phyloP scores from a whole-genome alignment of 2,113 vertebrate species.

The Callipepla squamata region DNA sequence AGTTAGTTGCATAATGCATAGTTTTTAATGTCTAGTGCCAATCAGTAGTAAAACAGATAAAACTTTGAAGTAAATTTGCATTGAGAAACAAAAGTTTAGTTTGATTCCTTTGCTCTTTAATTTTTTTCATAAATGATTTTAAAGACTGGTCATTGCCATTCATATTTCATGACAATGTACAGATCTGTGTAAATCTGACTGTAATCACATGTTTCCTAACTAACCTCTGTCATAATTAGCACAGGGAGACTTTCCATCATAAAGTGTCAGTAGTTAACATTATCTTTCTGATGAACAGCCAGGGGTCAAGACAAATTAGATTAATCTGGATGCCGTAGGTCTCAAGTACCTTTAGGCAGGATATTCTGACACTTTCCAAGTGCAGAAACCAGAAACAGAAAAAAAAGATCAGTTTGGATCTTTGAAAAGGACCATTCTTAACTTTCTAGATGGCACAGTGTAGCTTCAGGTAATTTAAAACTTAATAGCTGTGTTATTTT shows the following conservation, averaged over 20 bases:
- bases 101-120: not conserved
- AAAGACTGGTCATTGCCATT: not conserved
- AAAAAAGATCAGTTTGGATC: not conserved
- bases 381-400: not conserved
- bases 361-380: not conserved
- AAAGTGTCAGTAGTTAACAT: not conserved
- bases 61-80: not conserved
- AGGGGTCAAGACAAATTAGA: not conserved
- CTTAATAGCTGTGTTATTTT: rapidly evolving
- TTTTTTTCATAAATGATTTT: not conserved
- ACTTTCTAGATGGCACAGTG: not conserved
- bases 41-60: not conserved
- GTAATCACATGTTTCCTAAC: not conserved
- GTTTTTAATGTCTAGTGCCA: not conserved
- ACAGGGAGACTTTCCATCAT: not conserved
- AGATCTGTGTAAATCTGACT: not conserved
- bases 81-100: not conserved
- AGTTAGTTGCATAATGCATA: not conserved
- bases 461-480: not conserved
- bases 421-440: not conserved
- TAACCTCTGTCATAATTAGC: not conserved
- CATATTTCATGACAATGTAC: not conserved
- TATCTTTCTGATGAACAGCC: not conserved
- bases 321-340: not conserved
- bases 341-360: not conserved